Conservation (phyloP, 1,140 invertebrate species). For the Dufourea novaeangliae region DNA sequence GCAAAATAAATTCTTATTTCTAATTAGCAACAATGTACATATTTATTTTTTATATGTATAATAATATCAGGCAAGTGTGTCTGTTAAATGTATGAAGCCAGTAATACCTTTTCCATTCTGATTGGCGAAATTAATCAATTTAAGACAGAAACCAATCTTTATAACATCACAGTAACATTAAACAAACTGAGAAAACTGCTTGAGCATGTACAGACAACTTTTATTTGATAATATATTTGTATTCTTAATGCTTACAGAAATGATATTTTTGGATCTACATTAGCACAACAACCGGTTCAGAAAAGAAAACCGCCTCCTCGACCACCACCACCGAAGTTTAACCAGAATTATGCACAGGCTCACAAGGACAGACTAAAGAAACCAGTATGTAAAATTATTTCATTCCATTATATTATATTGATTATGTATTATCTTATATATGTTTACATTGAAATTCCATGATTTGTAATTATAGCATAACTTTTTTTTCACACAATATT, state of each 20-base stretch:
- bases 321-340: slow-evolving; percentile 79
- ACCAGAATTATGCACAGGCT: slow-evolving; percentile 60
- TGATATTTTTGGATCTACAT: slow-evolving; percentile 69
- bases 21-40: background rate
- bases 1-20: no score
- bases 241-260: slow-evolving; percentile 62
- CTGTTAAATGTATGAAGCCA: no score
- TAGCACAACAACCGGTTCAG: slow-evolving; percentile 64
- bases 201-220: no score
- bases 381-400: slow-evolving; percentile 66
- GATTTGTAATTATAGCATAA: background rate
- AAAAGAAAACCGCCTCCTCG: slow-evolving; percentile 80
- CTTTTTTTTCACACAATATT: background rate
- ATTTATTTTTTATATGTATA: no score
- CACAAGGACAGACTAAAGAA: slow-evolving; percentile 72
- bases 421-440: background rate
- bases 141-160: no score
- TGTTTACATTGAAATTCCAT: background rate
- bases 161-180: no score
- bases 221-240: background rate
- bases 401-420: background rate
- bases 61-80: no score
- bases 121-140: no score
- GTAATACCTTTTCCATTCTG: no score
- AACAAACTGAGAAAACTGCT: no score